phyloP scores from a whole-genome alignment of 2,888 invertebrate species.

The Ormyrus thymus region DNA sequence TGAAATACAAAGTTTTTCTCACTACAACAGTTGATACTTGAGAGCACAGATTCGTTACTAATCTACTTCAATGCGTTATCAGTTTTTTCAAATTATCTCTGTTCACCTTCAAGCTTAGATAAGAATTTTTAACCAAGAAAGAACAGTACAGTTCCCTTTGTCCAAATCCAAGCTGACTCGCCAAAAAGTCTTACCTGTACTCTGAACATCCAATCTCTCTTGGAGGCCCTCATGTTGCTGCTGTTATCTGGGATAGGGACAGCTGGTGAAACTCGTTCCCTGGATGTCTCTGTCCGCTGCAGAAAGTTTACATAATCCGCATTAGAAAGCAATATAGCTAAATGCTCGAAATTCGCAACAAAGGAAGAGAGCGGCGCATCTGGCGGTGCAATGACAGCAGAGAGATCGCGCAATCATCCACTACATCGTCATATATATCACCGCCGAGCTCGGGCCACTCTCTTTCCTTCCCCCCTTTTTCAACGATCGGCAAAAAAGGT shows the following conservation, averaged over 20 bases:
- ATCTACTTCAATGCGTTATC: too few relatives aligned
- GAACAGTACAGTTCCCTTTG: not conserved
- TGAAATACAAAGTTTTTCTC: too few relatives aligned
- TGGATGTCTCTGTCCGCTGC: not conserved
- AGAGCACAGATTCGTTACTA: too few relatives aligned
- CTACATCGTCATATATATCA: not conserved
- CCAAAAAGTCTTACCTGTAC: conserved; percentile 67
- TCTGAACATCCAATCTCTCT: conserved; percentile 72
- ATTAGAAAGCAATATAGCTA: conserved; percentile 11
- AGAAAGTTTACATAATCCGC: conserved; percentile 7
- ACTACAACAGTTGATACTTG: too few relatives aligned
- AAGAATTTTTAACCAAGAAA: not conserved
- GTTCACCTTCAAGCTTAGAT: conserved; percentile 10
- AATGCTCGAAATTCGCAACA: not conserved
- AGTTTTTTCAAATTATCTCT: not conserved
- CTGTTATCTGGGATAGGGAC: conserved; percentile 43
- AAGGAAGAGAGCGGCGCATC: not conserved
- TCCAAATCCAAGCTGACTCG: not conserved
- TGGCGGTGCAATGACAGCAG: not conserved
- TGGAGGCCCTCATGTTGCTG: conserved; percentile 69
- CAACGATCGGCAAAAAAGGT: not conserved
- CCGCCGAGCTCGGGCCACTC: not conserved
- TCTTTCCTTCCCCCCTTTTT: not conserved
- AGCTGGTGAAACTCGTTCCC: conserved; percentile 7
- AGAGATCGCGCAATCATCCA: conserved; percentile 20